These are phyloP conservation scores for Coendou prehensilis DNA, from an alignment of 2,797 vertebrate genomes.

Conservation along the genomic window DNA sequence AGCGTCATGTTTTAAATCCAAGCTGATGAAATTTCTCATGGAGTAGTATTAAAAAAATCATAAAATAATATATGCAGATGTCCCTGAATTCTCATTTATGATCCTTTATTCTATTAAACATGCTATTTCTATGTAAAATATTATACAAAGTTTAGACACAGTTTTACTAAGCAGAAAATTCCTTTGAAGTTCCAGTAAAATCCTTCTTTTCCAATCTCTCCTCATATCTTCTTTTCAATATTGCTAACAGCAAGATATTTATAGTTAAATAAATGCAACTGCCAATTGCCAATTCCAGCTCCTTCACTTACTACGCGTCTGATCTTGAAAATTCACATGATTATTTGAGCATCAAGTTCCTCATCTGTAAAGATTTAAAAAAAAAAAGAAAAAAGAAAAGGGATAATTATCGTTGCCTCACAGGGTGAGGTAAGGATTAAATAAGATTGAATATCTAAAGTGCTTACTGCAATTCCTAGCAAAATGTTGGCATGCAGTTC, in stretches of 20 bases:
- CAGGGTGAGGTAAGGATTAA: conserved; percentile 10
- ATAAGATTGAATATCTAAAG: conserved; percentile 43
- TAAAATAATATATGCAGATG: neutral
- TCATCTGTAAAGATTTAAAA: neutral
- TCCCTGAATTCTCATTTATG: conserved; percentile 22
- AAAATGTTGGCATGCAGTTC: neutral
- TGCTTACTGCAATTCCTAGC: neutral
- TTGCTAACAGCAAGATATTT: conserved; percentile 59
- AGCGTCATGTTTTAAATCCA: conserved; percentile 55
- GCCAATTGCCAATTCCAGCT: neutral
- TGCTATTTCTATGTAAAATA: conserved; percentile 37
- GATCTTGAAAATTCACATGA: conserved; percentile 55
- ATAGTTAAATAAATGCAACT: conserved; percentile 50
- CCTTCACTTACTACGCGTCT: neutral
- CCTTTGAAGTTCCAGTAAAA: conserved; percentile 39
- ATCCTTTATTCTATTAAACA: conserved; percentile 20
- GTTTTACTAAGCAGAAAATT: conserved; percentile 65
- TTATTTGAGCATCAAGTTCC: conserved; percentile 6
- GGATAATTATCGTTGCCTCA: conserved; percentile 53
- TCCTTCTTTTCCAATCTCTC: neutral
- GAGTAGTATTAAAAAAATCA: conserved; percentile 22
- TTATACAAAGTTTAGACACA: neutral
- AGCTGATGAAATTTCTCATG: conserved; percentile 19
- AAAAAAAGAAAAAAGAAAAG: neutral
- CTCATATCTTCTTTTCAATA: conserved; percentile 5